phyloP scores from a whole-genome alignment of 2,888 invertebrate genomes.

The Polydrusus cervinus region DNA sequence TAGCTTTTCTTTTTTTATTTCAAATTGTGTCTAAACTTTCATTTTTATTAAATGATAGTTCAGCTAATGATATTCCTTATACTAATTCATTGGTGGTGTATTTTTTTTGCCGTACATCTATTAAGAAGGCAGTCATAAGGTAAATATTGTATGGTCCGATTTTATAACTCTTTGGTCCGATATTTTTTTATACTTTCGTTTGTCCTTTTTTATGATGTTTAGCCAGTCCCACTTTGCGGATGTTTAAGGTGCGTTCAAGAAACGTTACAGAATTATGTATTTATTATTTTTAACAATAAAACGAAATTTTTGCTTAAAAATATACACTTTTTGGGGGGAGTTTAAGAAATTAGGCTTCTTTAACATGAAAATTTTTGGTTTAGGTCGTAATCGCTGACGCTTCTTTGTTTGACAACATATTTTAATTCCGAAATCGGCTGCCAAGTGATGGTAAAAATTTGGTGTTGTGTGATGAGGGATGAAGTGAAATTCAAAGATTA shows the following conservation, averaged over 20 bases:
- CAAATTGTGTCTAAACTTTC: constrained; percentile 36
- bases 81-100: constrained; percentile 70
- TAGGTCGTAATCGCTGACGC: no score
- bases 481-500: no score
- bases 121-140: constrained; percentile 68
- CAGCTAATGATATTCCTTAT: constrained; percentile 55
- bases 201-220: constrained; percentile 68
- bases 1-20: constrained; percentile 48
- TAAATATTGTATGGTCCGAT: constrained; percentile 66
- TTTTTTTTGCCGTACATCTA: constrained; percentile 70
- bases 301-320: constrained; percentile 25
- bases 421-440: no score
- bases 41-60: constrained; percentile 36
- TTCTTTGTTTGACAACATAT: no score
- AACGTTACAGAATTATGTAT: constrained; percentile 40
- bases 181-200: constrained; percentile 57
- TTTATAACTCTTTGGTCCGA: constrained; percentile 54
- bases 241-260: constrained; percentile 69
- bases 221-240: constrained; percentile 66
- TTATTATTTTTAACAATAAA: constrained; percentile 21
- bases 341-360: background rate
- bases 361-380: no score
- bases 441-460: no score
- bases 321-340: constrained; percentile 21
- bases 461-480: no score